A percentile compares a stretch with the other conserved stretches of the same genome.
Conservation (phyloP, 1,140 invertebrate genomes). For the Lamellibrachia luymesi region DNA sequence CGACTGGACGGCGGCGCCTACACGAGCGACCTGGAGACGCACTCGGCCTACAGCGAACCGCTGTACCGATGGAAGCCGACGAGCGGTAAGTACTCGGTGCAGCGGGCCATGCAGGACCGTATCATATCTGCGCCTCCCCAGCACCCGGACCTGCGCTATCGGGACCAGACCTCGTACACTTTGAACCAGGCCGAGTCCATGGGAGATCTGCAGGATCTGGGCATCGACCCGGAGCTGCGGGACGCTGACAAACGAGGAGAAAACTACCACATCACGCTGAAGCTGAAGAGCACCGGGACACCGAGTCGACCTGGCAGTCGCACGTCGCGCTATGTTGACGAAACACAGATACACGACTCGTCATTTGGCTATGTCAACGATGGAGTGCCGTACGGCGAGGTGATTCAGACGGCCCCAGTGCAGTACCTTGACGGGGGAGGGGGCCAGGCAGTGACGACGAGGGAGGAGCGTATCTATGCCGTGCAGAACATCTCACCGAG, state of each 20-base stretch:
- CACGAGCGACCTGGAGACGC: background rate
- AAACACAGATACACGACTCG: background rate
- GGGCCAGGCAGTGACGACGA: background rate
- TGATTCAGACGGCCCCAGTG: background rate
- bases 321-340: background rate
- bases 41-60: constrained; percentile 8
- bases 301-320: constrained; percentile 9
- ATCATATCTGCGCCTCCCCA: background rate
- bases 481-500: background rate
- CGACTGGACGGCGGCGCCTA: background rate
- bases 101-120: constrained; percentile 10
- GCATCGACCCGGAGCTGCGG: constrained; percentile 20
- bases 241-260: constrained; percentile 17
- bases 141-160: constrained; percentile 11
- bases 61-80: background rate
- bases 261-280: constrained; percentile 20
- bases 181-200: background rate
- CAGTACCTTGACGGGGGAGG: background rate
- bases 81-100: constrained; percentile 11
- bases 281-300: constrained; percentile 17
- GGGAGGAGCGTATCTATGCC: constrained; percentile 2
- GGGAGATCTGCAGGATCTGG: background rate
- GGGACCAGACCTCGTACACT: background rate
- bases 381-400: background rate
- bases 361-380: constrained; percentile 1